phyloP scores from a whole-genome alignment of 2,113 vertebrate species.

The Indicator indicator region DNA sequence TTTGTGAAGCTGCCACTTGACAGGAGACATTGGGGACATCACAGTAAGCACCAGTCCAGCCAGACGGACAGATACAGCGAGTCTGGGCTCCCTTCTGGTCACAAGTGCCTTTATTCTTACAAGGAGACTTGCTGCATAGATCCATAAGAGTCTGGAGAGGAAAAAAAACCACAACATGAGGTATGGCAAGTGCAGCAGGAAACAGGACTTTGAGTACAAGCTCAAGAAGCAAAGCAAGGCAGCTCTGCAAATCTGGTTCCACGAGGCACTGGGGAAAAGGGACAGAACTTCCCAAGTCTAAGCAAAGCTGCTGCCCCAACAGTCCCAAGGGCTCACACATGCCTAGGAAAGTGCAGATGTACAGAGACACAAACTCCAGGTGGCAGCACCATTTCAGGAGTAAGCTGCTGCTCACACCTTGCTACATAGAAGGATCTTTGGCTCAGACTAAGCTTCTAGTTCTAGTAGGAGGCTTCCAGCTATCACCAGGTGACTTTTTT shows the following conservation, averaged over 20 bases:
- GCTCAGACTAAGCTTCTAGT: background rate
- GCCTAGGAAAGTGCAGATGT: background rate
- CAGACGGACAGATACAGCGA: slow-evolving; percentile 80
- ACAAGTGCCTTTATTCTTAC: slow-evolving; percentile 86
- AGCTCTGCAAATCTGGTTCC: background rate
- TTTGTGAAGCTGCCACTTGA: slow-evolving; percentile 78
- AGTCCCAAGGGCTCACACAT: background rate
- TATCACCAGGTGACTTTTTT: background rate
- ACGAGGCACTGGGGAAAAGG: background rate
- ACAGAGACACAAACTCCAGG: background rate
- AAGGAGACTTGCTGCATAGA: slow-evolving; percentile 85
- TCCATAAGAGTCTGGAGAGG: slow-evolving; percentile 81
- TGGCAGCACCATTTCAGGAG: background rate
- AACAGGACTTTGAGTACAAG: background rate
- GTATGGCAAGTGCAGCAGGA: background rate
- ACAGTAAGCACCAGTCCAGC: slow-evolving; percentile 90
- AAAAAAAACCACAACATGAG: background rate
- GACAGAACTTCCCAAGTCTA: background rate
- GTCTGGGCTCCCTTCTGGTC: slow-evolving; percentile 82
- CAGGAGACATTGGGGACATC: slow-evolving; percentile 89
- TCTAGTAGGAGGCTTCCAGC: background rate
- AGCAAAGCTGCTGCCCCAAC: background rate
- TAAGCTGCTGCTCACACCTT: background rate
- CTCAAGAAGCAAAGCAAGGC: background rate
- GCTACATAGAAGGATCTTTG: background rate